Evolutionary conservation across 2,113 vertebrate species (phyloP), one percentile per base, ranked within the genome.

Genomic region (Platichthys flesus): DNA sequence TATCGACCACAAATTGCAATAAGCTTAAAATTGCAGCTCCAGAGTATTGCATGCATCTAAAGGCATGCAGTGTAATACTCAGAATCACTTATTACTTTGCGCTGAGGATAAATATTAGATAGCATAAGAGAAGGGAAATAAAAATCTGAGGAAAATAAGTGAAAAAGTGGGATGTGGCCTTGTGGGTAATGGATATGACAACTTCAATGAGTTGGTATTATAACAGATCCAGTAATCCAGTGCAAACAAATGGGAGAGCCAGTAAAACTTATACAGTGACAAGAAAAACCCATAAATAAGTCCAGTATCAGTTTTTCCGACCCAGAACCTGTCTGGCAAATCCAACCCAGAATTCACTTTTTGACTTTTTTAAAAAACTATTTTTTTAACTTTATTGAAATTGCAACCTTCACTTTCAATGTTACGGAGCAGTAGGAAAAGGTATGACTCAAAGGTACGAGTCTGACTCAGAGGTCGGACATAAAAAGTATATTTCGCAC

Each of bases 311-410:
- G 2, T 68, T 13, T 51, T 58, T 63, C 56, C 24, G 37, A 5
- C 14, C 18, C 20, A 51, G 20, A 52, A 21, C 45, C 54, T 65
- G 2, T 16, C 12, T 59, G 8, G 18, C 24, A 94, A 13, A 92
- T 92, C 95, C 95, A 1, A 28, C 51, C 12, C 24, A 28, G 6
- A 57, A 28, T 15, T 96, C 93, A 88, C 85, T 91, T 95, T 95
- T 93, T 94, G 92, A 86, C 92, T 23, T 94, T 56, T 67, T 24
- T 58, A 76, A 75, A 81, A 81, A 87, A 58, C 2, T 23, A 31
- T 31, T 21, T 37, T 10, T 76, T 86, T 86, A 78, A 24, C 18
- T 23, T 66, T 52, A 65, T 57, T 79, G 49, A 85, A 74, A 78
- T 66, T 76, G 55, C 82, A 64, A 42, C 20, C 28, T 71, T 61